phyloP scores from a whole-genome alignment of 2,113 vertebrate species.

The Charadrius vociferus region DNA sequence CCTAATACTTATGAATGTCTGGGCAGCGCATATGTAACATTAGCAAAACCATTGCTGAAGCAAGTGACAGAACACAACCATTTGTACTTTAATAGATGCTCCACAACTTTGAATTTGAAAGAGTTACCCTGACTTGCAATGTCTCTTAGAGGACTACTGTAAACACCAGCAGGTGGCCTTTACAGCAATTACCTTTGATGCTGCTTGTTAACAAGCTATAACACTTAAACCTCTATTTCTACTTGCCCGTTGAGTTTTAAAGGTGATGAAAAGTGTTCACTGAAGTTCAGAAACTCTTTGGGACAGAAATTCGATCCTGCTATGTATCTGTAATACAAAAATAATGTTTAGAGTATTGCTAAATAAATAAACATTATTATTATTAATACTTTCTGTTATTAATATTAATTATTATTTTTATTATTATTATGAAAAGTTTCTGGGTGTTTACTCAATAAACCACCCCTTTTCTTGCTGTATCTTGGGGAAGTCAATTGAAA shows the following conservation, averaged over 20 bases:
- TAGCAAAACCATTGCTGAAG: neutral
- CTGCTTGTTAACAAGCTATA: neutral
- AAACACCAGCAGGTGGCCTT: neutral
- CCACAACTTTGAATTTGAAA: neutral
- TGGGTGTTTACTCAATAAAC: neutral
- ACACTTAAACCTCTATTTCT: neutral
- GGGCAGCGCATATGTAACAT: fast-evolving
- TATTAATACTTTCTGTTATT: neutral
- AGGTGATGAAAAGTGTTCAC: neutral
- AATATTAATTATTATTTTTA: neutral
- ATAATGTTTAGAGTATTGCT: neutral
- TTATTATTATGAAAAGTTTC: neutral
- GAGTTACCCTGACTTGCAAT: neutral
- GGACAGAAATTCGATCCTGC: neutral
- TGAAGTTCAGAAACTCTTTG: neutral
- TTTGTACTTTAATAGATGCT: neutral
- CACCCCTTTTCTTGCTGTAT: neutral
- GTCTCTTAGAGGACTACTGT: neutral
- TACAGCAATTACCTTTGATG: neutral
- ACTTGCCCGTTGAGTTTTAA: neutral
- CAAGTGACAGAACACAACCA: neutral
- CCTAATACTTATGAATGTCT: neutral
- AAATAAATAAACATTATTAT: neutral
- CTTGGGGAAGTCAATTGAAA: neutral
- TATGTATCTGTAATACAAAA: neutral